Base-by-base conservation (phyloP, 2,888 invertebrate genomes). In the Drepanosiphum platanoidis region DNA sequence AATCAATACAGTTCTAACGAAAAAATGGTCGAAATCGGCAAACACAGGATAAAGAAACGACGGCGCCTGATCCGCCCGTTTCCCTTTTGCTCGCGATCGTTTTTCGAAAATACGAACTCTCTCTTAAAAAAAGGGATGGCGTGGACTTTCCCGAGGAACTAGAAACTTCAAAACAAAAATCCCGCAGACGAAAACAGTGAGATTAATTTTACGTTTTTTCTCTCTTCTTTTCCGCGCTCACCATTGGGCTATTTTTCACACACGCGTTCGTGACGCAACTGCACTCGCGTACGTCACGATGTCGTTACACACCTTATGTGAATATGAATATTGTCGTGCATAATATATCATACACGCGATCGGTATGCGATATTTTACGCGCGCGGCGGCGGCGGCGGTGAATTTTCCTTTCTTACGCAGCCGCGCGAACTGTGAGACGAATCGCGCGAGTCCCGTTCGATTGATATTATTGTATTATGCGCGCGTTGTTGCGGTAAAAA, bases 161-260 rank as follows among this genome's bases (percentile, higher is more conserved):
- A n/a, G n/a, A n/a, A n/a, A n/a, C n/a, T n/a, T n/a, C n/a, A n/a
- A n/a, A n/a, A n/a, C n/a, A n/a, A n/a, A n/a, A n/a, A n/a, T n/a
- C 36, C 9, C 13, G 27, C 61, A 0, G 27, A 61, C 61, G 18
- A 61, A 61, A 36, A 58, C 34, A n/a, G 34, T 27, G 36, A 27
- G 64, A 77, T 77, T 64, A 77, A 77, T 77, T 77, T 77, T 39
- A 64, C 39, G 39, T 77, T 77, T 64, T n/a, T n/a, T n/a, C n/a
- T n/a, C n/a, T n/a, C n/a, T n/a, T n/a, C n/a, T n/a, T n/a, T 77
- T 64, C 22, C 58, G 61, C 75, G 72, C 42, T 27, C 13, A 30
- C 13, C 8, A n/a, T n/a, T n/a, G n/a, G n/a, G n/a, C n/a, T n/a
- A n/a, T n/a, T n/a, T n/a, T n/a, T n/a, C n/a, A n/a, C n/a, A n/a